A percentile compares a stretch with the other conserved stretches of the same genome.
Evolutionary conservation across 2,888 invertebrate genomes (phyloP).

Genomic region (Amphipyra berbera): DNA sequence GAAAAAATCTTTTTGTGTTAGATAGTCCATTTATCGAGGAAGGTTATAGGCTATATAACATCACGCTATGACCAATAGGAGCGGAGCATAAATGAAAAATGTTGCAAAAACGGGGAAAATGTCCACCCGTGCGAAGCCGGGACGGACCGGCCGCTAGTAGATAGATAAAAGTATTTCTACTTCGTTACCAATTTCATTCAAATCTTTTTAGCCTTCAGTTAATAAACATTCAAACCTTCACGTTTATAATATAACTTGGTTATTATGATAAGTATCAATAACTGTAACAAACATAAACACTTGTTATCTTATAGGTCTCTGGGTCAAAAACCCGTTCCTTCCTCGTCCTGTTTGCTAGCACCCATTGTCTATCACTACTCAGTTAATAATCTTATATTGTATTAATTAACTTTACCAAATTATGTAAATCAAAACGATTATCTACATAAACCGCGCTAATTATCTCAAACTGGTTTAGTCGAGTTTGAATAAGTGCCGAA

Average conservation of each 20-base stretch:
- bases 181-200: no score
- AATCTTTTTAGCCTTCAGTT: neutral
- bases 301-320: slow-evolving; percentile 18
- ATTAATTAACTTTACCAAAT: slow-evolving; percentile 5
- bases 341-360: slow-evolving; percentile 9
- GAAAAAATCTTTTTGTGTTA: no score
- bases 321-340: slow-evolving; percentile 21
- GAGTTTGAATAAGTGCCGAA: no score
- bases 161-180: no score
- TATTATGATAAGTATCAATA: slow-evolving; percentile 5
- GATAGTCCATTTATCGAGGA: no score
- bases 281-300: slow-evolving; percentile 1
- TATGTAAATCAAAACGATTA: slow-evolving; percentile 14
- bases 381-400: neutral
- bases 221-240: neutral
- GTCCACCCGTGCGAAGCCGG: no score
- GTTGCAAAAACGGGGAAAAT: no score
- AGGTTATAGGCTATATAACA: no score
- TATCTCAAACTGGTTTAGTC: slow-evolving; percentile 13
- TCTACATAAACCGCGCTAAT: slow-evolving; percentile 8
- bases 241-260: neutral
- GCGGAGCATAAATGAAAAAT: no score
- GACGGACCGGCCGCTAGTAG: no score
- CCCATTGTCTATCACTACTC: neutral
- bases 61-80: no score